Evolutionary conservation across 1,140 invertebrate genomes (phyloP), one percentile per base, ranked within the genome.

Genomic region (Drosophila tani): DNA sequence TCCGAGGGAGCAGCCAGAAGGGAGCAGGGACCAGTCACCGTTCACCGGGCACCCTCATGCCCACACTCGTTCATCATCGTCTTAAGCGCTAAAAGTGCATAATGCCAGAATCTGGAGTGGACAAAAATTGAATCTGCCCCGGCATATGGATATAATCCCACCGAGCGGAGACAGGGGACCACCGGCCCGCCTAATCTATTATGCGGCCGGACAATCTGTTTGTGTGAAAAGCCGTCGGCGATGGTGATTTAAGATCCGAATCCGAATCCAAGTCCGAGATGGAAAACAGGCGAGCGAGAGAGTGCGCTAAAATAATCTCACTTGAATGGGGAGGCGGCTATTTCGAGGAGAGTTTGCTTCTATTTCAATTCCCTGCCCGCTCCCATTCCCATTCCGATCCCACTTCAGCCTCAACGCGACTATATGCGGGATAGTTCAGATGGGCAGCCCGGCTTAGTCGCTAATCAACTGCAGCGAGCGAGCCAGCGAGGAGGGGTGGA

Each of bases 361-460:
- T 71, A 75, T 60, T 76, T 68, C 47, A 56, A 58, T 76, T 59
- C 40, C 50, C 24, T 7, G 15, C 8, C 53, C 53, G 8, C 19
- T 15, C 0, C 51, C 14, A 32, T 6, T 21, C 12, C 12, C 21
- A 4, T 24, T 24, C 32, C n/a, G 40, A 43, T 29, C 35, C 41
- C 14, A 47, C 57, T 64, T 40, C 57, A 57, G 66, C 49, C 66
- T 67, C 73, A 65, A 76, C 59, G 46, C 74, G 32, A 60, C 45
- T 56, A 87, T 67, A 87, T 87, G 84, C 84, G 84, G 84, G 84
- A 87, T 75, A 84, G 82, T 87, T 81, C 81, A 68, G 67, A 69
- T 67, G 65, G 24, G 40, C 35, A 24, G 56, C 57, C 65, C 69
- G 82, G 82, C 82, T 82, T 86, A 86, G 82, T 81, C 76, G 74